Evolutionary conservation across 2,888 invertebrate species (phyloP).

Genomic region (Chymomyza fuscimana): DNA sequence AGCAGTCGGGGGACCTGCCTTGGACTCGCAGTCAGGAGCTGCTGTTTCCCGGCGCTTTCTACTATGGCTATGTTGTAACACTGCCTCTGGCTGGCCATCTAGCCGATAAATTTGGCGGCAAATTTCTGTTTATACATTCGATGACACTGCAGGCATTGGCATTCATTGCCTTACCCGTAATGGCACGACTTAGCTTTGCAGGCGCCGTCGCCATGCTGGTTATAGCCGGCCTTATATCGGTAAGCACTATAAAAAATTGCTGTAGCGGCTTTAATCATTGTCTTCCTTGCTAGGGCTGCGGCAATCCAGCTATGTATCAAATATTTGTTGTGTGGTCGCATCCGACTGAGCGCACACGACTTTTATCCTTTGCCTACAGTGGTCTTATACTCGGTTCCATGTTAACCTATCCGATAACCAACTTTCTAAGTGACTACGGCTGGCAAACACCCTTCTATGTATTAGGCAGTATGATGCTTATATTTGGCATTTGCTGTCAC

Average conservation of each 20-base stretch:
- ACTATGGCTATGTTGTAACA: constrained; percentile 80
- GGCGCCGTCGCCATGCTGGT: constrained; percentile 78
- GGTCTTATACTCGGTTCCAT: constrained; percentile 80
- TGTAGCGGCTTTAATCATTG: background rate
- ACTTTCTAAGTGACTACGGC: constrained; percentile 82
- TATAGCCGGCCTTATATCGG: constrained; percentile 80
- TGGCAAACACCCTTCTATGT: constrained; percentile 84
- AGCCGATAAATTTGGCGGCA: constrained; percentile 79
- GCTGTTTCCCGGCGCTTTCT: constrained; percentile 81
- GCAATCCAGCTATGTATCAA: constrained; percentile 77
- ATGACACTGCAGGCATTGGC: constrained; percentile 75
- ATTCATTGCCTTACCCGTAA: constrained; percentile 80
- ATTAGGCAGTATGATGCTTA: constrained; percentile 74
- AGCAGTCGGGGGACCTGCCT: constrained; percentile 79
- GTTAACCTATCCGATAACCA: constrained; percentile 82
- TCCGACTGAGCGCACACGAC: constrained; percentile 77
- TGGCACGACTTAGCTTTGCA: constrained; percentile 77
- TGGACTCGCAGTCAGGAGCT: constrained; percentile 82
- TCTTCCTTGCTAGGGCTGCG: constrained; percentile 67
- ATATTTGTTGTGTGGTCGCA: constrained; percentile 79
- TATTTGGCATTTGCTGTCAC: constrained; percentile 61
- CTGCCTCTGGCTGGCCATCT: constrained; percentile 79
- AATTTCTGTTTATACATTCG: constrained; percentile 76
- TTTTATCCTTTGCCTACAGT: constrained; percentile 79
- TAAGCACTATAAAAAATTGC: constrained; percentile 54